phyloP scores from a whole-genome alignment of 2,113 vertebrate genomes.

The Hydrochoerus hydrochaeris region DNA sequence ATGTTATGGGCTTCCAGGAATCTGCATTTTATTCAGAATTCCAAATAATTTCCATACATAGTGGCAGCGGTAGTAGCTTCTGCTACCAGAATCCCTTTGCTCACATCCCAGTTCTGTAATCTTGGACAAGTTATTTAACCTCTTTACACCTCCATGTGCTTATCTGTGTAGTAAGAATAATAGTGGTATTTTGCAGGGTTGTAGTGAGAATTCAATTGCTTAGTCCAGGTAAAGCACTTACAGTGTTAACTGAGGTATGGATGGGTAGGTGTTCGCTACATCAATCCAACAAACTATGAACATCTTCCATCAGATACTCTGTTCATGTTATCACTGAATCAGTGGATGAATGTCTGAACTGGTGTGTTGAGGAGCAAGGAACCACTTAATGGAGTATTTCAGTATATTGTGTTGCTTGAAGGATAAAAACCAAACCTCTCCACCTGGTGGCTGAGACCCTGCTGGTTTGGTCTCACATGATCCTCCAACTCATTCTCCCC shows the following conservation, averaged over 20 bases:
- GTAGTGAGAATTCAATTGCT: neutral
- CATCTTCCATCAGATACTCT: neutral
- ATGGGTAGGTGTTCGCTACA: neutral
- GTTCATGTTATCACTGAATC: neutral
- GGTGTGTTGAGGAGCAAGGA: neutral
- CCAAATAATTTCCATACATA: neutral
- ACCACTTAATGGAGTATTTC: neutral
- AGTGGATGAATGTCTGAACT: neutral
- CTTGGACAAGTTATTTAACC: neutral
- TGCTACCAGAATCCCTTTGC: neutral
- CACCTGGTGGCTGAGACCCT: neutral
- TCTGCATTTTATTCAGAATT: neutral
- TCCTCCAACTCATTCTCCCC: neutral
- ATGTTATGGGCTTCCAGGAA: neutral
- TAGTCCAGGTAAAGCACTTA: neutral
- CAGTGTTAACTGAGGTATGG: neutral
- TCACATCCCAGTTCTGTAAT: neutral
- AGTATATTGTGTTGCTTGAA: neutral
- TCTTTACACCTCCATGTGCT: neutral
- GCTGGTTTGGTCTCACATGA: neutral
- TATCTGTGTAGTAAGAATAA: neutral
- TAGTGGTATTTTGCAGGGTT: neutral
- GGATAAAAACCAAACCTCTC: neutral
- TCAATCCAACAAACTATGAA: neutral
- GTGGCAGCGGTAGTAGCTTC: neutral